These are phyloP conservation scores for Neodiprion fabricii DNA, from an alignment of 1,140 invertebrate genomes.

Conservation along the genomic window DNA sequence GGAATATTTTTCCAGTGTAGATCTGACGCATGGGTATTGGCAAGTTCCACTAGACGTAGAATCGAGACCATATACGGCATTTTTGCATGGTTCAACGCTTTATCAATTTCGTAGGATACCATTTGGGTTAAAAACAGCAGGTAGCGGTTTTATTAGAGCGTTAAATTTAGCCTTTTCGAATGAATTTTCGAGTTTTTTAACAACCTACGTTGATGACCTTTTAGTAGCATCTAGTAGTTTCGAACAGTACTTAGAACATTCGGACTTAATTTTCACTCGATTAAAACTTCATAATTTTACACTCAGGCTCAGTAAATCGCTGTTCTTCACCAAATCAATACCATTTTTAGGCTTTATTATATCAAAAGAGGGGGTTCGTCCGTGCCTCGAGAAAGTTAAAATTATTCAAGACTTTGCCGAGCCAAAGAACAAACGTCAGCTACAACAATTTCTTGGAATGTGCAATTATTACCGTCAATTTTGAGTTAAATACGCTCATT, in stretches of 20 bases:
- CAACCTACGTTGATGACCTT: conserved; percentile 34
- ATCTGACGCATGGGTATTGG: conserved; percentile 48
- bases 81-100: conserved; percentile 35
- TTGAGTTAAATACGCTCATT: background rate
- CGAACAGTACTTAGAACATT: conserved; percentile 9
- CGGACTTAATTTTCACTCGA: conserved; percentile 16
- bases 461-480: conserved; percentile 9
- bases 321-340: conserved; percentile 19
- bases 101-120: conserved; percentile 25
- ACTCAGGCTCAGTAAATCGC: conserved; percentile 18
- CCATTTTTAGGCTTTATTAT: conserved; percentile 21
- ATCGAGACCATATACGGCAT: conserved; percentile 41
- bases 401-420: conserved; percentile 23
- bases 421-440: conserved; percentile 9
- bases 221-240: conserved; percentile 27
- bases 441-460: background rate
- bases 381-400: conserved; percentile 14
- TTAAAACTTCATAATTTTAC: conserved; percentile 25
- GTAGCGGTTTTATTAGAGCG: conserved; percentile 24
- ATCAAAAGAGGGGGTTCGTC: conserved; percentile 18
- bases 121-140: conserved; percentile 23
- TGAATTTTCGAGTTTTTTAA: conserved; percentile 21
- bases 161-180: conserved; percentile 3
- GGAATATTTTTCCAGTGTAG: conserved; percentile 38
- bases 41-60: conserved; percentile 38